phyloP scores from a whole-genome alignment of 2,797 vertebrate genomes.

The Antennarius maculatus region DNA sequence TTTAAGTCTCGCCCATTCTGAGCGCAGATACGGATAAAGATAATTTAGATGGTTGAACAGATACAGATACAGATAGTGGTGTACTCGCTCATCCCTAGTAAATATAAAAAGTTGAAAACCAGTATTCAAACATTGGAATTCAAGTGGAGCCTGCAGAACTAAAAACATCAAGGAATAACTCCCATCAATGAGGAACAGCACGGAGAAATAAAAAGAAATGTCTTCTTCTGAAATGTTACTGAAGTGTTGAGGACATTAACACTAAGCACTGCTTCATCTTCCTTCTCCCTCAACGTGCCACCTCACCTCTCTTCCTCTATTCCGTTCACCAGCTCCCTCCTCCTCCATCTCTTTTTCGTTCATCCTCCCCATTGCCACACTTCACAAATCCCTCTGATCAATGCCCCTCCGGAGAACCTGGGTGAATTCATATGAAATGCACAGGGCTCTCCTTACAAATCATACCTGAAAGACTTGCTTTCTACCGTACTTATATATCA shows the following conservation, averaged over 20 bases:
- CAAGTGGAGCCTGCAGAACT: conserved; percentile 42
- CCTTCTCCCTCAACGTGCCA: not conserved
- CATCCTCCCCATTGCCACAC: conserved; percentile 53
- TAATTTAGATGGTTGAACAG: no score
- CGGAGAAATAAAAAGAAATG: conserved; percentile 29
- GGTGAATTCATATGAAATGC: conserved; percentile 70
- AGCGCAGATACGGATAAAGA: no score
- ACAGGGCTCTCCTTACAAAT: conserved; percentile 58
- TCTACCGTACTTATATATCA: conserved; percentile 25
- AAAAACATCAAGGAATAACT: conserved; percentile 51
- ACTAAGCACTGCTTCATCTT: conserved; percentile 55
- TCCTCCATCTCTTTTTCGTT: conserved; percentile 23
- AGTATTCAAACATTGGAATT: conserved; percentile 50
- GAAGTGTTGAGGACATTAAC: conserved; percentile 71
- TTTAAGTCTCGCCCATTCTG: no score
- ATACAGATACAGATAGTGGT: no score
- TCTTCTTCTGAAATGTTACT: conserved; percentile 66
- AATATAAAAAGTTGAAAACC: conserved; percentile 35
- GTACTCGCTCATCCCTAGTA: not conserved
- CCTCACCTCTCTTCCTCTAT: conserved; percentile 11
- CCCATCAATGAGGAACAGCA: conserved; percentile 43
- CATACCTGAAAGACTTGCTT: conserved; percentile 62
- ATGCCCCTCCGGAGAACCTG: conserved; percentile 60
- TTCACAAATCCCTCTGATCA: conserved; percentile 75
- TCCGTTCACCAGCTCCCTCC: not conserved